Percentiles rank a stretch among this genome's conserved stretches.
Conservation (phyloP, 1,140 invertebrate genomes). For the Drosophila pseudoananassae region DNA sequence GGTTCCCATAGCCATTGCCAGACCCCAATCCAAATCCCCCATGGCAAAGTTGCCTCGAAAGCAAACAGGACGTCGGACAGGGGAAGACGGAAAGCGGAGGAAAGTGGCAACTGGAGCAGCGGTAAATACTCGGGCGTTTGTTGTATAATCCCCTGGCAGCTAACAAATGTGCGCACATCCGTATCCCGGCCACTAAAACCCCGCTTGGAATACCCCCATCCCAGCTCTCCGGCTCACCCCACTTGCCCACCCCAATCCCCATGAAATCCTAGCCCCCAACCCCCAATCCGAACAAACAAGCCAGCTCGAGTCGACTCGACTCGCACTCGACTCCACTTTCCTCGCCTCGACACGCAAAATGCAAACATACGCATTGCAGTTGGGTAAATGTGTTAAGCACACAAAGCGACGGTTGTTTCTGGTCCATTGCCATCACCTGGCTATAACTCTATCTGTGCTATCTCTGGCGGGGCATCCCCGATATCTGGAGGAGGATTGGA, state of each 20-base stretch:
- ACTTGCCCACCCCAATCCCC: background rate
- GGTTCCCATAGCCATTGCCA: constrained; percentile 31
- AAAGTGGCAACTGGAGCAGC: constrained; percentile 18
- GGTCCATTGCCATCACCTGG: constrained; percentile 72
- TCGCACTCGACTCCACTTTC: constrained; percentile 34
- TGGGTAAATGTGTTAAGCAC: constrained; percentile 70
- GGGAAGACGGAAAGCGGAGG: background rate
- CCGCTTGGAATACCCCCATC: constrained; percentile 30
- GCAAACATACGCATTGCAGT: constrained; percentile 80
- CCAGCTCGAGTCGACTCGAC: background rate
- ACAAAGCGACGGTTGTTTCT: constrained; percentile 54
- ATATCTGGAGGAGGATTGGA: constrained; percentile 3
- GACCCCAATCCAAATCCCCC: constrained; percentile 33
- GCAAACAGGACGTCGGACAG: constrained; percentile 14
- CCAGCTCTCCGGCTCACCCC: background rate
- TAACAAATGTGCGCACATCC: constrained; percentile 77
- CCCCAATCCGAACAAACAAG: constrained; percentile 52
- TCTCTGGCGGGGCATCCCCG: constrained; percentile 18
- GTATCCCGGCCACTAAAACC: constrained; percentile 63
- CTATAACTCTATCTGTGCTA: constrained; percentile 62
- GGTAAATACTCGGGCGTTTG: constrained; percentile 69
- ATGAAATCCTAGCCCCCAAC: constrained; percentile 13
- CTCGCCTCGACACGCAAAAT: constrained; percentile 56
- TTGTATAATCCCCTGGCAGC: constrained; percentile 75
- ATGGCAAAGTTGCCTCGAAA: constrained; percentile 50